phyloP scores from a whole-genome alignment of 2,888 invertebrate genomes.

The Phaonia tiefii region DNA sequence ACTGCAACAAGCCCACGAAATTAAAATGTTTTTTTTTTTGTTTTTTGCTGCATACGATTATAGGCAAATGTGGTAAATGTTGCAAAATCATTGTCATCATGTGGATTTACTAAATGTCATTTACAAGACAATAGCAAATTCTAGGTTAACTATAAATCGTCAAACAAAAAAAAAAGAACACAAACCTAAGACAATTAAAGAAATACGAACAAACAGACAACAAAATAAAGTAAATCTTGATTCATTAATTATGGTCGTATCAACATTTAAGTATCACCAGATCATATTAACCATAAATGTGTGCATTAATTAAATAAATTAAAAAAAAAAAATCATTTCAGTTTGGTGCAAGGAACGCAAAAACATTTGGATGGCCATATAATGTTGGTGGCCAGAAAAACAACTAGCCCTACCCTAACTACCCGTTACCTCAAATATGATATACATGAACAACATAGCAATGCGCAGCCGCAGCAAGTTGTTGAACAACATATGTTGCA shows the following conservation, averaged over 20 bases:
- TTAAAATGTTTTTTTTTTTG: neutral
- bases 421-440: no score
- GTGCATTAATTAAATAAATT: slow-evolving; percentile 10
- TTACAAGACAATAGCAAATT: neutral
- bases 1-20: neutral
- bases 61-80: slow-evolving; percentile 3
- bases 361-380: neutral
- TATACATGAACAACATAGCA: neutral
- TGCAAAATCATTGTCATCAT: slow-evolving; percentile 20
- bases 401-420: neutral
- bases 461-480: neutral
- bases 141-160: neutral
- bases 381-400: neutral
- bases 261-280: no score
- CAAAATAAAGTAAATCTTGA: slow-evolving; percentile 1
- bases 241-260: neutral
- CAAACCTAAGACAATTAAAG: neutral
- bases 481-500: slow-evolving; percentile 47
- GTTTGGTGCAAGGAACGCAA: neutral
- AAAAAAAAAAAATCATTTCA: no score
- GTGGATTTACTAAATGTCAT: slow-evolving; percentile 12
- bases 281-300: neutral
- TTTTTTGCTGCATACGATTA: no score
- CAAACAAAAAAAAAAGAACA: neutral
- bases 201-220: neutral